Evolutionary conservation across 2,113 vertebrate genomes (phyloP).

Genomic region (Pseudopodoces humilis): DNA sequence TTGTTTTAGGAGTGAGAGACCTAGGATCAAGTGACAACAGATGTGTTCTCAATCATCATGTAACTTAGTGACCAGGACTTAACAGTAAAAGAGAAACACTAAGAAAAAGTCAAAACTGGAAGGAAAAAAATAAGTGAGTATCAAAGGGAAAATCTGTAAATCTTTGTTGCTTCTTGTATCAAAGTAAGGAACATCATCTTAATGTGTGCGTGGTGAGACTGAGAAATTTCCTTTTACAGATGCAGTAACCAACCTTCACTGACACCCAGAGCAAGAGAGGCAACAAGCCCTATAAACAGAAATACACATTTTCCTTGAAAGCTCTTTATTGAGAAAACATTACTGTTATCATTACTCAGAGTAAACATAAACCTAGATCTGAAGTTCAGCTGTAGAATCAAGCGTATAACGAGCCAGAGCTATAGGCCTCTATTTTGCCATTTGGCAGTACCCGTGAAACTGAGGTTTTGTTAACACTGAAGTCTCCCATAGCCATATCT

Average conservation of each 20-base stretch:
- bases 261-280: neutral
- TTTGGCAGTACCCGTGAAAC: neutral
- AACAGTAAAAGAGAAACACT: neutral
- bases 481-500: neutral
- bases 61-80: neutral
- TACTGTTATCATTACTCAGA: neutral
- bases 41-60: neutral
- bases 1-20: neutral
- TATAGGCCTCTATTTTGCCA: neutral
- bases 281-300: neutral
- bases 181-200: neutral
- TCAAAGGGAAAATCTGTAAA: neutral
- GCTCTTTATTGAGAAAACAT: neutral
- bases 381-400: neutral
- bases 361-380: neutral
- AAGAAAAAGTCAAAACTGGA: neutral
- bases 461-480: neutral
- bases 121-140: neutral
- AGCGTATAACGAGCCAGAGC: neutral
- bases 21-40: neutral
- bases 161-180: neutral
- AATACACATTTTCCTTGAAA: neutral
- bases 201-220: neutral
- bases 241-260: neutral
- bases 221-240: neutral